Evolutionary conservation across 2,113 vertebrate genomes (phyloP), one percentile per base, ranked within the genome.

Genomic region (Gopherus flavomarginatus): DNA sequence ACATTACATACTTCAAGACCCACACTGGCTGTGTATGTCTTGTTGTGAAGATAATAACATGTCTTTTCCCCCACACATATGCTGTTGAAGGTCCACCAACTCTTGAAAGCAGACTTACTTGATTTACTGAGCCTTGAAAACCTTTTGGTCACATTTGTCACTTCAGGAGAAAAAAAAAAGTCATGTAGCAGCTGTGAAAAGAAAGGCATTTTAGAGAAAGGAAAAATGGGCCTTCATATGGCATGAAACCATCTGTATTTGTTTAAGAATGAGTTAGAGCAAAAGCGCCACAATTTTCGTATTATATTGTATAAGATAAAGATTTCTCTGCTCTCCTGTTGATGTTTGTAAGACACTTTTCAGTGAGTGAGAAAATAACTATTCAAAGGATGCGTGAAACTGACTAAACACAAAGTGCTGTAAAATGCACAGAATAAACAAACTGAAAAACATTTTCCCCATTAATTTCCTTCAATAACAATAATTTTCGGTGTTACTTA

Each of bases 71-170:
- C 57, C 91, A 54, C 86, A 87, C 14, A 75, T 3, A 0, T 24
- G 14, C 19, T 77, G 91, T 83, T 90, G 95, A 91, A 93, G 54
- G 53, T 27, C 77, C 81, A 86, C 5, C 17, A 49, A 59, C 87
- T 88, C 88, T 95, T 96, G 75, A 97, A 97, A 95, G 90, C 11
- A 0, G 31, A 21, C 13, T 47, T 47, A 17, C 26, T 96, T 97
- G 97, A 96, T 96, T 97, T 96, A 92, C 80, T 89, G 85, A 88
- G 13, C 87, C 86, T 91, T 57, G 77, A 94, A 93, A 94, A 88
- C 83, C 92, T 92, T 97, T 97, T 96, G 89, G 88, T 80, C 54
- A 81, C n/a, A 80, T 90, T 93, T 5, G 19, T 57, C 94, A 95
- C 90, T 81, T 69, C 29, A 86, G 72, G 26, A 69, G 26, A 16